These are phyloP conservation scores for Epistrophella euchroma DNA, from an alignment of 2,888 invertebrate species.

Conservation along the genomic window DNA sequence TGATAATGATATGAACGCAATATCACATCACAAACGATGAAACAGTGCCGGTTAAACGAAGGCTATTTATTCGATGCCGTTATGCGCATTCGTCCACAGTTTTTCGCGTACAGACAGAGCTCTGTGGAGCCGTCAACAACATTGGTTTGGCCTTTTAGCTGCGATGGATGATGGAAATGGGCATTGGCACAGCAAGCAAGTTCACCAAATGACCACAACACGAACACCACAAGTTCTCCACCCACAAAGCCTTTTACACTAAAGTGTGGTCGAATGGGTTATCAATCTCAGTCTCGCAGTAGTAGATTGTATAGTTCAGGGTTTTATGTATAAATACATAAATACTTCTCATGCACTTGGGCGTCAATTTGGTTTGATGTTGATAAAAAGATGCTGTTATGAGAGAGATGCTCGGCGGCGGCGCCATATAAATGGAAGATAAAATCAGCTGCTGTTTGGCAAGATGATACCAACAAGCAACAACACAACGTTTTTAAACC, in stretches of 20 bases:
- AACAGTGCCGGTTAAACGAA: slow-evolving; percentile 55
- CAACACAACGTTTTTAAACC: not conserved
- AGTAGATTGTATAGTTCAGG: slow-evolving; percentile 37
- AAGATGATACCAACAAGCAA: not conserved
- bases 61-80: slow-evolving; percentile 42
- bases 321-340: not conserved
- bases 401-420: not conserved
- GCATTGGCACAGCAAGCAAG: slow-evolving; percentile 6
- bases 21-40: slow-evolving; percentile 38
- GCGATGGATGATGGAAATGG: not conserved
- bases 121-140: not conserved
- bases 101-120: not conserved
- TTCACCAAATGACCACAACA: slow-evolving; percentile 5
- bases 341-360: not conserved
- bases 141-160: not conserved
- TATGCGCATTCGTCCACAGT: slow-evolving; percentile 31
- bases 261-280: slow-evolving; percentile 16
- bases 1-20: slow-evolving; percentile 56
- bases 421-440: not conserved
- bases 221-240: slow-evolving; percentile 33
- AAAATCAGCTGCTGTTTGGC: not conserved
- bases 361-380: not conserved
- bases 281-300: slow-evolving; percentile 63
- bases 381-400: slow-evolving; percentile 14
- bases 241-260: slow-evolving; percentile 30